A percentile compares a stretch with the other conserved stretches of the same genome.
Evolutionary conservation across 2,888 invertebrate species (phyloP).

Genomic region (Agrilus cyanescens): DNA sequence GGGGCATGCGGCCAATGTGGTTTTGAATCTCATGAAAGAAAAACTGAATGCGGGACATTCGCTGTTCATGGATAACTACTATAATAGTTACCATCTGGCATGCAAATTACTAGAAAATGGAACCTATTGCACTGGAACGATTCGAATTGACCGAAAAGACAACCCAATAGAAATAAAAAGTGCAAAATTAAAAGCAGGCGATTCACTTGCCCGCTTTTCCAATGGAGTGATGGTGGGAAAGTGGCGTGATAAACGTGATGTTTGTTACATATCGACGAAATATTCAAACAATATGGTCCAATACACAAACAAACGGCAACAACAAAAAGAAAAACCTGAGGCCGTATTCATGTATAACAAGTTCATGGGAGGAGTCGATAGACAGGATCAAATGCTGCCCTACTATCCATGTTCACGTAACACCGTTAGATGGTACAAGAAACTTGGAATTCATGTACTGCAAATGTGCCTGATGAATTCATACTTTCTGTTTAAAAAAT

Average conservation of each 20-base stretch:
- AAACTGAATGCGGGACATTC: slow-evolving; percentile 14
- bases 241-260: slow-evolving; percentile 16
- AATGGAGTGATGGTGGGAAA: slow-evolving; percentile 11
- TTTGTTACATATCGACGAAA: slow-evolving; percentile 16
- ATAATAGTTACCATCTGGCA: slow-evolving; percentile 16
- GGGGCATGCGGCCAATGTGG: slow-evolving; percentile 17
- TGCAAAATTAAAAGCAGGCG: slow-evolving; percentile 13
- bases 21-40: slow-evolving; percentile 13
- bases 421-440: slow-evolving; percentile 8
- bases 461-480: slow-evolving; percentile 1
- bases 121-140: slow-evolving; percentile 16
- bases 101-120: slow-evolving; percentile 10
- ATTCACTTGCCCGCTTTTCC: slow-evolving; percentile 8
- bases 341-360: slow-evolving; percentile 6
- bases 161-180: slow-evolving; percentile 12
- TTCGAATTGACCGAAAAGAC: slow-evolving; percentile 10
- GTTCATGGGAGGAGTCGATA: slow-evolving; percentile 5
- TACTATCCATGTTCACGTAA: slow-evolving; percentile 7
- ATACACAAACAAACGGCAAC: not conserved
- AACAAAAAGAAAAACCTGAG: slow-evolving; percentile 4
- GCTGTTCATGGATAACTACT: slow-evolving; percentile 17
- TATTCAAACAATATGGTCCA: slow-evolving; percentile 8
- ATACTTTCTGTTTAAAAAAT: not conserved
- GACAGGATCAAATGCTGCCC: slow-evolving; percentile 5
- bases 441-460: slow-evolving; percentile 5